Percentiles rank a stretch among this genome's conserved stretches.
Evolutionary conservation across 1,140 invertebrate species (phyloP).

Genomic region (Drosophila sturtevanti): DNA sequence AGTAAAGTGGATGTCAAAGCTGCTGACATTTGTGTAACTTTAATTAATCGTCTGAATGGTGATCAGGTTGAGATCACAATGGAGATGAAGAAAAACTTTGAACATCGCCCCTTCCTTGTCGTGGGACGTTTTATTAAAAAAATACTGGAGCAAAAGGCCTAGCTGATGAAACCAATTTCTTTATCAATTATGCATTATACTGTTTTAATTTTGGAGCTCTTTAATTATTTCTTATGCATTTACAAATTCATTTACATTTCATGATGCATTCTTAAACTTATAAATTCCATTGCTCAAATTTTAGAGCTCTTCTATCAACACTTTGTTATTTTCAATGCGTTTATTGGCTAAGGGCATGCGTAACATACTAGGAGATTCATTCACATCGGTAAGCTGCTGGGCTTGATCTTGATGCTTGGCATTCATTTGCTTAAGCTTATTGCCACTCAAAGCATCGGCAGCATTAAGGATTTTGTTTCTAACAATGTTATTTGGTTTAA

Average conservation of each 20-base stretch:
- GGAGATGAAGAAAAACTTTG: constrained; percentile 61
- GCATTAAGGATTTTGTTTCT: constrained; percentile 69
- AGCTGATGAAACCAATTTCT: no score
- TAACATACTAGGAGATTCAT: constrained; percentile 9
- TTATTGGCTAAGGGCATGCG: constrained; percentile 44
- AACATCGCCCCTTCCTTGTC: constrained; percentile 61
- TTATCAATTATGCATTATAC: no score
- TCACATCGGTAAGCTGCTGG: constrained; percentile 12
- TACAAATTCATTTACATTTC: no score
- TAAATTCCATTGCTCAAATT: not conserved
- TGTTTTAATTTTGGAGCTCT: no score
- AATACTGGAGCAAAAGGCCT: constrained; percentile 19
- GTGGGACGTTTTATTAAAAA: constrained; percentile 58
- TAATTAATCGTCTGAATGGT: constrained; percentile 93
- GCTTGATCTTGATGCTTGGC: not conserved
- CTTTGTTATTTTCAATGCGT: constrained; percentile 42
- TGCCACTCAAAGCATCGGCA: constrained; percentile 55
- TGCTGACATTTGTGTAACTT: constrained; percentile 94
- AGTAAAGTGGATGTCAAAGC: constrained; percentile 93
- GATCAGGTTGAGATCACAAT: constrained; percentile 87
- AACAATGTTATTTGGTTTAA: constrained; percentile 74
- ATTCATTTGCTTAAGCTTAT: constrained; percentile 23
- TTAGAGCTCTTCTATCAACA: constrained; percentile 59
- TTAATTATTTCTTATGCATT: no score
- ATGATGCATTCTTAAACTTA: not conserved